Evolutionary conservation across 2,797 vertebrate genomes (phyloP).

Genomic region (Xerus rutilus): DNA sequence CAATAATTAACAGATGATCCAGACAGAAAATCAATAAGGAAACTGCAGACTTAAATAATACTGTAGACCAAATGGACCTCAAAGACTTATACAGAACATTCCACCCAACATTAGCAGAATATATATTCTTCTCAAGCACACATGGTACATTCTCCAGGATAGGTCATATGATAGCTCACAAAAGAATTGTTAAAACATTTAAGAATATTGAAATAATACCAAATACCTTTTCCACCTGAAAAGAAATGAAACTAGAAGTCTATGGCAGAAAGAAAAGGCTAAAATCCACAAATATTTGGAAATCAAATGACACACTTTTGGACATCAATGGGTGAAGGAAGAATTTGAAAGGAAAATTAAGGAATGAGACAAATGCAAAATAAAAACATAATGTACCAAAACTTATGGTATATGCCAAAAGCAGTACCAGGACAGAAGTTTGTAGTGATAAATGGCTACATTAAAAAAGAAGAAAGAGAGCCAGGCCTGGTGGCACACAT

Average conservation of each 20-base stretch:
- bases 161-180: neutral
- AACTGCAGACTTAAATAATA: too few species aligned
- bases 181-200: neutral
- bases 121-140: neutral
- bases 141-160: neutral
- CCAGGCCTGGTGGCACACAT: too few species aligned
- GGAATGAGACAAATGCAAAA: neutral
- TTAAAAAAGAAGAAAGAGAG: neutral
- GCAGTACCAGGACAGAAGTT: neutral
- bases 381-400: neutral
- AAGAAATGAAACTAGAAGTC: too few species aligned
- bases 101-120: too few species aligned
- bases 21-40: too few species aligned
- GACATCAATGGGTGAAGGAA: neutral
- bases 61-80: too few species aligned
- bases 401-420: neutral
- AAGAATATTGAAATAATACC: neutral
- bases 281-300: neutral
- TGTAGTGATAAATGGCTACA: neutral
- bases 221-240: too few species aligned
- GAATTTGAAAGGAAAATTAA: neutral
- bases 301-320: neutral
- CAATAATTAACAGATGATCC: neutral
- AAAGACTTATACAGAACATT: too few species aligned
- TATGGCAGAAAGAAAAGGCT: neutral